A percentile compares a stretch with the other conserved stretches of the same genome.
Conservation (phyloP, 2,888 invertebrate species). For the Acanthosepion esculentum region DNA sequence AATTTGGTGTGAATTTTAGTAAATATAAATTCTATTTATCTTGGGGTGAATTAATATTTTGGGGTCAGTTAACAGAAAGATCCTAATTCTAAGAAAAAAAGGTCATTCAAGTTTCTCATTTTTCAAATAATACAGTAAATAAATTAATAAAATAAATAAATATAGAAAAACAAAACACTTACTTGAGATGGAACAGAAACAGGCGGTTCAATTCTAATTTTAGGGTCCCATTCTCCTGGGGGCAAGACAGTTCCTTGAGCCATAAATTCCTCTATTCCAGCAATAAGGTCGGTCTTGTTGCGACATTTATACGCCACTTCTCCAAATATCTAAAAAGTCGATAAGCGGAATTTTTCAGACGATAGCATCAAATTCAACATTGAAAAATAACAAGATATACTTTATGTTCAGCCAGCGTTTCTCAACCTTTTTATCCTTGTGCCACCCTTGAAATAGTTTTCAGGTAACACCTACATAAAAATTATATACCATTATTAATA, state of each 20-base stretch:
- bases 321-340: slow-evolving; percentile 69
- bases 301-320: slow-evolving; percentile 72
- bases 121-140: no score
- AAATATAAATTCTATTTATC: no score
- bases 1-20: no score
- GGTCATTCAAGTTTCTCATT: neutral
- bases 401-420: no score
- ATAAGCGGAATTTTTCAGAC: neutral
- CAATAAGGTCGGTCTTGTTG: slow-evolving; percentile 86
- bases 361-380: neutral
- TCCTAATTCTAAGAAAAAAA: no score
- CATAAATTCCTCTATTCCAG: slow-evolving; percentile 96
- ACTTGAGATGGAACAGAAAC: slow-evolving; percentile 70
- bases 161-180: neutral
- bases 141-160: neutral
- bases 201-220: slow-evolving; percentile 79
- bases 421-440: no score
- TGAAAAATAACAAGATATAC: neutral
- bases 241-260: slow-evolving; percentile 87
- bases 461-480: no score
- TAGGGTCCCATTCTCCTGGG: slow-evolving; percentile 97
- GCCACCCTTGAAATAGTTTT: no score
- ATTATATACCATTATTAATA: no score
- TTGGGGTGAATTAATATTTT: no score
- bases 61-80: no score